Conservation (phyloP, 2,888 invertebrate genomes). For the Macrophya annulata region DNA sequence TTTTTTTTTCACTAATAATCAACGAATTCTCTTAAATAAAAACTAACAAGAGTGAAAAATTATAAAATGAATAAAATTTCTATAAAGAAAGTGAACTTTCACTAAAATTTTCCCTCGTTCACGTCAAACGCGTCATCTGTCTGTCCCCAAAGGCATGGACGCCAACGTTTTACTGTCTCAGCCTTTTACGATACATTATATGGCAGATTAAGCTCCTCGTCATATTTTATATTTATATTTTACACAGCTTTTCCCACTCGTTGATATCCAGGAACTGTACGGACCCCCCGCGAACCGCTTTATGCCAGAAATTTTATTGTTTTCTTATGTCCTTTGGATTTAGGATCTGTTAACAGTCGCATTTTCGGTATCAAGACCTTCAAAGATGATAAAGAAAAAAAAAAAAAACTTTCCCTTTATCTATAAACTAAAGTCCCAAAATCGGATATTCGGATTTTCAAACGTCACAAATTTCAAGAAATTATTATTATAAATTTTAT, state of each 20-base stretch:
- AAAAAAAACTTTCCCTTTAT: not conserved
- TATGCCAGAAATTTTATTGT: slow-evolving; percentile 55
- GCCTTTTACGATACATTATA: slow-evolving; percentile 58
- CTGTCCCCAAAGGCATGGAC: slow-evolving; percentile 30
- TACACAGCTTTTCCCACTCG: slow-evolving; percentile 57
- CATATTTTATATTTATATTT: slow-evolving; percentile 58
- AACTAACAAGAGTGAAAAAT: no score
- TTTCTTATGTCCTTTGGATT: slow-evolving; percentile 57
- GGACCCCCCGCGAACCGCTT: slow-evolving; percentile 47
- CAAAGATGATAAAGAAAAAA: not conserved
- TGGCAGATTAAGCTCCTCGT: slow-evolving; percentile 56
- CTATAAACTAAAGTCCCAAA: no score
- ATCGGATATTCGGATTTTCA: no score
- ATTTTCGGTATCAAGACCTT: slow-evolving; percentile 32
- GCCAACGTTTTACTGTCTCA: slow-evolving; percentile 54
- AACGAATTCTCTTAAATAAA: no score
- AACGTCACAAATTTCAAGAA: no score
- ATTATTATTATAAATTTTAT: no score
- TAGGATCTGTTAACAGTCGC: slow-evolving; percentile 56
- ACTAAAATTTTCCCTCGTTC: not conserved
- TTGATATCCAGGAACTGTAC: not conserved
- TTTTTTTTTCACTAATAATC: not conserved
- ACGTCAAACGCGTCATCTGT: slow-evolving; percentile 39
- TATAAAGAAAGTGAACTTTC: not conserved
- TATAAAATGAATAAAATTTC: not conserved